Percentiles rank a stretch among this genome's conserved stretches.
phyloP scores from a whole-genome alignment of 2,888 invertebrate species.

The Amorpha juglandis region DNA sequence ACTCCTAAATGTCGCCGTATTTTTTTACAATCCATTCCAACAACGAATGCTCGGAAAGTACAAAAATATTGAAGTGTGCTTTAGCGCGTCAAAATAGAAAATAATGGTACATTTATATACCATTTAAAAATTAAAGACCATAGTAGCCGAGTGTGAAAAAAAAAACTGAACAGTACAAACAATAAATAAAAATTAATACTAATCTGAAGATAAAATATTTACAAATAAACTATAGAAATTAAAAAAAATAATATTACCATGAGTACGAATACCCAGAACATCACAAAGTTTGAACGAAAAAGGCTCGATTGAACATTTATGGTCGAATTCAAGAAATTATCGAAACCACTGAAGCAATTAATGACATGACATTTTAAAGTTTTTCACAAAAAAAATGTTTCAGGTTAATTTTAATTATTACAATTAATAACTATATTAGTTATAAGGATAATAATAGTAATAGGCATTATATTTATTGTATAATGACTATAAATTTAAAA shows the following conservation, averaged over 20 bases:
- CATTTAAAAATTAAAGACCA: not conserved
- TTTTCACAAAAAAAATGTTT: no score
- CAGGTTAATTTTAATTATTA: no score
- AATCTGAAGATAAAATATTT: not conserved
- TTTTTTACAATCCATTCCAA: not conserved
- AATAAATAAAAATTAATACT: conserved; percentile 22
- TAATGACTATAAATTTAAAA: no score
- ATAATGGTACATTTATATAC: not conserved
- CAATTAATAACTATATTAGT: no score
- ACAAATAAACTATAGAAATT: conserved; percentile 16
- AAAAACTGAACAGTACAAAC: not conserved
- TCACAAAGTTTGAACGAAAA: conserved; percentile 22
- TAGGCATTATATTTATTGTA: no score
- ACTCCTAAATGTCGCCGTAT: not conserved
- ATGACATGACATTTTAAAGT: no score
- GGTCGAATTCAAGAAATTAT: no score
- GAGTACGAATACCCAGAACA: conserved; percentile 16
- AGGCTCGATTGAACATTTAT: not conserved
- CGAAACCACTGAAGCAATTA: no score
- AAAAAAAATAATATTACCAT: conserved; percentile 5
- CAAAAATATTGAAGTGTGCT: not conserved
- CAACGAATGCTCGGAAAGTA: not conserved
- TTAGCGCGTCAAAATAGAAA: not conserved
- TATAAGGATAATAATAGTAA: no score
- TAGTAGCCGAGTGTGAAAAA: not conserved